Conservation (phyloP, 2,888 invertebrate species). For the Xylota sylvarum region DNA sequence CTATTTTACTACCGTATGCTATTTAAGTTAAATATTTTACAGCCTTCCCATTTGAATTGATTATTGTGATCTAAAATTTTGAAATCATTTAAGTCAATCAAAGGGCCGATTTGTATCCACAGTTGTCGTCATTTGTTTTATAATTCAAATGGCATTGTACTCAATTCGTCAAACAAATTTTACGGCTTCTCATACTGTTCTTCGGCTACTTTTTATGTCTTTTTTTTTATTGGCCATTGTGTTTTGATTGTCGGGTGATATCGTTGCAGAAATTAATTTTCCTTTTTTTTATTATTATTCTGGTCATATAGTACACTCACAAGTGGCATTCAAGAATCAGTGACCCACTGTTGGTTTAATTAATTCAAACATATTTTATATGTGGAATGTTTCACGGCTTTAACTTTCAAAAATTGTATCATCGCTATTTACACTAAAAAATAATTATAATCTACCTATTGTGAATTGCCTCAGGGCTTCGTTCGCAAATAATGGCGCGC, state of each 20-base stretch:
- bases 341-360: not conserved
- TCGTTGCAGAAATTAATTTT: not conserved
- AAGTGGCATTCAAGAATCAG: not conserved
- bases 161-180: slow-evolving; percentile 5
- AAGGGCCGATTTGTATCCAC: slow-evolving; percentile 18
- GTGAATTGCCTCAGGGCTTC: not conserved
- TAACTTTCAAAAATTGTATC: too few relatives aligned
- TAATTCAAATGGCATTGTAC: slow-evolving; percentile 22
- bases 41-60: not conserved
- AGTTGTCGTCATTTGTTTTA: slow-evolving; percentile 4
- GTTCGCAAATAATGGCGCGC: not conserved
- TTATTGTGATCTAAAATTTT: slow-evolving; percentile 10
- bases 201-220: not conserved
- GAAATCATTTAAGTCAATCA: slow-evolving; percentile 17
- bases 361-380: too few relatives aligned
- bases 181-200: not conserved
- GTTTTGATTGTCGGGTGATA: not conserved
- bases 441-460: not conserved
- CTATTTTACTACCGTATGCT: not conserved
- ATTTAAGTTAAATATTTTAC: not conserved
- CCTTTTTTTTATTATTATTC: not conserved
- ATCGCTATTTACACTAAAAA: too few relatives aligned
- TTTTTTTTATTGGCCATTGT: not conserved
- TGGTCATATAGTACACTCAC: not conserved
- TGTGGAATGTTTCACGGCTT: not conserved